Percentiles rank a stretch among this genome's conserved stretches.
These are phyloP conservation scores for Pseudomyrmex pallidus DNA, from an alignment of 1,140 invertebrate species.

Conservation along the genomic window DNA sequence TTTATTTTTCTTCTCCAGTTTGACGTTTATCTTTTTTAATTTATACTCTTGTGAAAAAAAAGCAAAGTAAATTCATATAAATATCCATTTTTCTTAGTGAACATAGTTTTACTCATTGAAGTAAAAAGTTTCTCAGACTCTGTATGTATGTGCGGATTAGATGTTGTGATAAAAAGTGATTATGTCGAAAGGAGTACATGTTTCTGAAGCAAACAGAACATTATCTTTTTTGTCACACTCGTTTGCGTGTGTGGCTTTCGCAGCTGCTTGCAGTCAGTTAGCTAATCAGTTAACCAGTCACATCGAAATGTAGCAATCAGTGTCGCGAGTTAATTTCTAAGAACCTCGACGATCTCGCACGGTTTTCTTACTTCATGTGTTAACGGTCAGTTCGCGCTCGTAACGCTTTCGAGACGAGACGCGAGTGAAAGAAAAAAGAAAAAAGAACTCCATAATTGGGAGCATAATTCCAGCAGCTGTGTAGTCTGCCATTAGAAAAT, in stretches of 20 bases:
- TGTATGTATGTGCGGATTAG: not conserved
- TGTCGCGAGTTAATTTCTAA: conserved; percentile 39
- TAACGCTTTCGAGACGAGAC: conserved; percentile 31
- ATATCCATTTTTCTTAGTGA: not conserved
- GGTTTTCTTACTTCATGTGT: conserved; percentile 30
- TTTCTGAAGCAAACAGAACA: conserved; percentile 9
- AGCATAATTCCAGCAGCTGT: not conserved
- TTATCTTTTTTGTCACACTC: conserved; percentile 9
- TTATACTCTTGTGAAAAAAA: not conserved
- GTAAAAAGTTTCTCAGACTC: not conserved
- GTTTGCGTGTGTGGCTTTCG: conserved; percentile 4
- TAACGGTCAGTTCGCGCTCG: conserved; percentile 25
- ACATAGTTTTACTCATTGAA: not conserved
- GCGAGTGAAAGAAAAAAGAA: not conserved
- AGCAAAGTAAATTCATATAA: not conserved
- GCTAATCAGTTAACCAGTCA: conserved; percentile 39
- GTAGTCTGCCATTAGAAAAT: conserved; percentile 40
- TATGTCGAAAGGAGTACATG: not conserved
- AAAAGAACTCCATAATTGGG: conserved; percentile 21
- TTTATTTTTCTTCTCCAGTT: too few species aligned
- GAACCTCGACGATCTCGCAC: conserved; percentile 25
- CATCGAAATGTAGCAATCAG: conserved; percentile 36
- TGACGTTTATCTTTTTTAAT: too few species aligned
- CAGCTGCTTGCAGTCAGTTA: not conserved
- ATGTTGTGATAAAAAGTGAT: conserved; percentile 14